These are phyloP conservation scores for Lasioglossum figueresi DNA, from an alignment of 2,888 invertebrate species.

Conservation along the genomic window DNA sequence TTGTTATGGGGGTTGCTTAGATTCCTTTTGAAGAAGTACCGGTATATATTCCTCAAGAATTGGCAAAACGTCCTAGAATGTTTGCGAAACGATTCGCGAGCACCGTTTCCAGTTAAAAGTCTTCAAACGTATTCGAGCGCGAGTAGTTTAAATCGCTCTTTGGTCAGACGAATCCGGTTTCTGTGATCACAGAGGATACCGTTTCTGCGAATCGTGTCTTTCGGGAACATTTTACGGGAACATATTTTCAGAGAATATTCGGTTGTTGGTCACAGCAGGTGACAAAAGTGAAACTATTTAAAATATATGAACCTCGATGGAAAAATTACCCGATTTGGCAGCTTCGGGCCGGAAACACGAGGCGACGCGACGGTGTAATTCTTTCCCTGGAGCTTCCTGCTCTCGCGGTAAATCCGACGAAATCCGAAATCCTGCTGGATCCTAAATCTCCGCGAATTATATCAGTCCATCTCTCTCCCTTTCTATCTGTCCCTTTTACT, in stretches of 20 bases:
- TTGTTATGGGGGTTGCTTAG: slow-evolving; percentile 10
- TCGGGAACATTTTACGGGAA: background rate
- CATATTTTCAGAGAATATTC: too few species aligned
- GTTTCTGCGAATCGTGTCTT: background rate
- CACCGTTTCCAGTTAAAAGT: background rate
- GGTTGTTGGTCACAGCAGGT: too few species aligned
- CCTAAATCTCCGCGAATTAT: slow-evolving; percentile 3
- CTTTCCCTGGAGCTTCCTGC: background rate
- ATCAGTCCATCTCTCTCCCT: background rate
- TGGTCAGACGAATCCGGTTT: background rate
- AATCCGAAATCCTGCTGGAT: background rate
- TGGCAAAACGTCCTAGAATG: background rate
- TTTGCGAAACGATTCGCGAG: background rate
- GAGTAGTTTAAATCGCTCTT: background rate
- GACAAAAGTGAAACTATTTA: too few species aligned
- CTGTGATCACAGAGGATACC: background rate
- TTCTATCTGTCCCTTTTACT: background rate
- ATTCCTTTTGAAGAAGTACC: background rate
- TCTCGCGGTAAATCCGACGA: background rate
- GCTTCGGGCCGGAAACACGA: background rate
- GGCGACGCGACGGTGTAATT: background rate
- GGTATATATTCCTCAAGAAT: background rate
- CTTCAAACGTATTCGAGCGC: background rate
- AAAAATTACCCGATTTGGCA: background rate
- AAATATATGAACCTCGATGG: too few species aligned